Evolutionary conservation across 1,140 invertebrate species (phyloP).

Genomic region (Acromyrmex echinatior): DNA sequence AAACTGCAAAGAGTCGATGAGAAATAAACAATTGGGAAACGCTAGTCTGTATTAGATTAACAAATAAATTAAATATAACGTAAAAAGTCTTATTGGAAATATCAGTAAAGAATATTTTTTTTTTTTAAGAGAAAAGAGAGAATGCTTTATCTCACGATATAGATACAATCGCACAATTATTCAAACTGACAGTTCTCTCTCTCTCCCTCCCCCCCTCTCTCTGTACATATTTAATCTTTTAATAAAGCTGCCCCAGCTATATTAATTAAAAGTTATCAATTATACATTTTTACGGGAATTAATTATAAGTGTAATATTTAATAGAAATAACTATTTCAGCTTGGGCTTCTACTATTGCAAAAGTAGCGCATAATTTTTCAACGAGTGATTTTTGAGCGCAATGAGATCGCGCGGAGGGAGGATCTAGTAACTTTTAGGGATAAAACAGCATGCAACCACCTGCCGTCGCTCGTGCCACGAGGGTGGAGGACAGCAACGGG

Average conservation of each 20-base stretch:
- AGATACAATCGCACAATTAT: too few species aligned
- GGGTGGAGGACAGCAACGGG: not conserved
- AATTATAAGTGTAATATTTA: not conserved
- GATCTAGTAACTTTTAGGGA: constrained; percentile 68
- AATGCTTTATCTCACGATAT: not conserved
- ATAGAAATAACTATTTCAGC: not conserved
- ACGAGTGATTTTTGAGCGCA: not conserved
- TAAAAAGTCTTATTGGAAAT: not conserved
- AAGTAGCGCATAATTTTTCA: not conserved
- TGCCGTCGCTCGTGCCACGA: constrained; percentile 63
- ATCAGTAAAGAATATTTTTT: not conserved
- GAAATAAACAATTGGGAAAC: not conserved
- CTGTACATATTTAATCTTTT: not conserved
- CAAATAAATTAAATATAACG: not conserved
- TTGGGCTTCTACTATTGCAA: too few species aligned
- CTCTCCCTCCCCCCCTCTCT: too few species aligned
- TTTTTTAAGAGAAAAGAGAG: not conserved
- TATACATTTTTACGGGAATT: not conserved
- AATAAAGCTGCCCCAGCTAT: too few species aligned
- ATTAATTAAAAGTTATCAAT: not conserved
- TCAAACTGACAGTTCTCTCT: too few species aligned
- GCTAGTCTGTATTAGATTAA: not conserved
- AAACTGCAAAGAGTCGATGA: not conserved
- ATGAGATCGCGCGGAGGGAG: not conserved
- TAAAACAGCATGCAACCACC: constrained; percentile 72